A percentile compares a stretch with the other conserved stretches of the same genome.
Evolutionary conservation across 2,797 vertebrate genomes (phyloP).

Genomic region (Megaceryle alcyon): DNA sequence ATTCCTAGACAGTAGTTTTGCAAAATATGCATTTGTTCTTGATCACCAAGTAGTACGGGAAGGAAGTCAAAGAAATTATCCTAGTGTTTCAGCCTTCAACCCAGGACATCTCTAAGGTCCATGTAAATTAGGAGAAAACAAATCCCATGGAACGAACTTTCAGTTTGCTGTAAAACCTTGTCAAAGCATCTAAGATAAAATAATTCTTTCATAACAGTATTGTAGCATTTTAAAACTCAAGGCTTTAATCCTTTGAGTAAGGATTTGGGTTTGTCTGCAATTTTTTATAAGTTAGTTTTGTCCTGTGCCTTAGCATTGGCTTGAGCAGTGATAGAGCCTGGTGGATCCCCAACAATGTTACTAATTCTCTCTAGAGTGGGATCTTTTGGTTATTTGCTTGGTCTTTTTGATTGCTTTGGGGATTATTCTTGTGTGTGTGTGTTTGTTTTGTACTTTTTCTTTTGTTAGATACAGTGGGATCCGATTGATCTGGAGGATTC

Average conservation of each 20-base stretch:
- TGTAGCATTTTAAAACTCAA: not conserved
- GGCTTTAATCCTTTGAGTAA: not conserved
- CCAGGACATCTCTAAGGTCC: not conserved
- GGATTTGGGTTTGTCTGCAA: not conserved
- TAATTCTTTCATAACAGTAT: not conserved
- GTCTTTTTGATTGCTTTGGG: not conserved
- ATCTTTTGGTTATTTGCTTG: rapidly evolving
- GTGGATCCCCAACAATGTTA: no score
- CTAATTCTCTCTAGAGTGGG: not conserved
- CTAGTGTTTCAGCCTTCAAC: not conserved
- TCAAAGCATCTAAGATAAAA: not conserved
- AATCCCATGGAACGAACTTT: not conserved
- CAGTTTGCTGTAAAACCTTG: not conserved
- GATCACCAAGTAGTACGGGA: not conserved
- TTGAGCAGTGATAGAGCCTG: not conserved
- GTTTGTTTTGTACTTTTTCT: not conserved
- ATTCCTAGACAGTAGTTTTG: not conserved
- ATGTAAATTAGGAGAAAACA: not conserved
- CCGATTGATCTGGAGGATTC: not conserved
- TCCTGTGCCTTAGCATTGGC: not conserved
- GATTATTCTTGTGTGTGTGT: not conserved
- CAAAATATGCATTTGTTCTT: not conserved
- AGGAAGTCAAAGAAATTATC: not conserved
- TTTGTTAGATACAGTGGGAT: not conserved
- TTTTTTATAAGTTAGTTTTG: not conserved